phyloP scores from a whole-genome alignment of 2,888 invertebrate species.

The Drosophila paucipuncta region DNA sequence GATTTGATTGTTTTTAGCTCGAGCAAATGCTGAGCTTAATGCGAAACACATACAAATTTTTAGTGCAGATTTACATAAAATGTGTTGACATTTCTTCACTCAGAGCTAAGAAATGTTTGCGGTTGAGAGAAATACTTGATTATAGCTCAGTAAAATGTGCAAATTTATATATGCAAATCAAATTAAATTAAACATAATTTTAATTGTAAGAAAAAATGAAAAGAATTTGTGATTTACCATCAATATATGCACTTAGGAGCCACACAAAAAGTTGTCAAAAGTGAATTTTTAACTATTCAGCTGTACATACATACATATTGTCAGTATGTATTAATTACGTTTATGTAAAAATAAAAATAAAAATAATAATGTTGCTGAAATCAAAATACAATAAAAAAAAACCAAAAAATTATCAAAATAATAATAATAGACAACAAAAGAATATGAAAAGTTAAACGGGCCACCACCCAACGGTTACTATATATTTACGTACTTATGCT shows the following conservation, averaged over 20 bases:
- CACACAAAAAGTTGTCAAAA: conserved; percentile 1
- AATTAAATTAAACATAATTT: not conserved
- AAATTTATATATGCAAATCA: conserved; percentile 16
- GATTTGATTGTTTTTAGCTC: conserved; percentile 4
- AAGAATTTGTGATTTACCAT: not conserved
- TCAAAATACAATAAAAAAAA: conserved; percentile 17
- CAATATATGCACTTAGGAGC: not conserved
- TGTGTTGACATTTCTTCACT: conserved; percentile 3
- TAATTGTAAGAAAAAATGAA: not conserved
- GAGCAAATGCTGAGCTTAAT: not conserved
- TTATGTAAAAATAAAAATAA: conserved; percentile 17
- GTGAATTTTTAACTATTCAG: conserved; percentile 35
- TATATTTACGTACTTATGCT: conserved; percentile 36
- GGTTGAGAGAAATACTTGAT: conserved; percentile 42
- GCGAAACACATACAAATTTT: conserved; percentile 14
- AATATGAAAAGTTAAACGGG: conserved; percentile 45
- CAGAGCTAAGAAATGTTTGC: not conserved
- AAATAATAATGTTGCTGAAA: conserved; percentile 16
- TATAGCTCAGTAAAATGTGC: conserved; percentile 72
- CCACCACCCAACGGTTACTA: conserved; percentile 71
- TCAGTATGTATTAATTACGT: conserved; percentile 19
- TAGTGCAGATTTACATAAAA: conserved; percentile 40
- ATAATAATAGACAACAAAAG: conserved; percentile 28
- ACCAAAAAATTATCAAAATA: not conserved
- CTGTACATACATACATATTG: conserved; percentile 37